Evolutionary conservation across 2,113 vertebrate species (phyloP).

Genomic region (Larimichthys crocea): DNA sequence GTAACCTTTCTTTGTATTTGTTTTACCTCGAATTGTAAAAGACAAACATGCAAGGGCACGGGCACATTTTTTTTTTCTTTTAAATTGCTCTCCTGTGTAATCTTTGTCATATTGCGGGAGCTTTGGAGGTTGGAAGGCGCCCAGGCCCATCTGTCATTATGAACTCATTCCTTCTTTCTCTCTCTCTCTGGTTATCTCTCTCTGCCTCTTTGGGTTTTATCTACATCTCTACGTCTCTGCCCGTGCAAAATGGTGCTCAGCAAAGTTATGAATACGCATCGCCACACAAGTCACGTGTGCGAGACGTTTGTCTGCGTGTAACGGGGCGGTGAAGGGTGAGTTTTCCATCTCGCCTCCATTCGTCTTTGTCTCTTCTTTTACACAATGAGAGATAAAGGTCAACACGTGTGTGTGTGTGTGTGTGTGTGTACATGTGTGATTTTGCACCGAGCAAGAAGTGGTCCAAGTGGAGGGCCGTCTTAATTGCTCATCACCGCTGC

Average conservation of each 20-base stretch:
- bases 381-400: slow-evolving; percentile 44
- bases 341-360: neutral
- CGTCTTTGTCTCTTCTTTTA: neutral
- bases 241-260: slow-evolving; percentile 3
- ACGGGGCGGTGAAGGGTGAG: slow-evolving; percentile 3
- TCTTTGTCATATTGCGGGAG: slow-evolving; percentile 62
- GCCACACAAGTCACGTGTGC: slow-evolving; percentile 7
- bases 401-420: neutral
- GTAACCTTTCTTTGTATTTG: slow-evolving; percentile 12
- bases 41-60: slow-evolving; percentile 12
- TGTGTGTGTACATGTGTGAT: neutral
- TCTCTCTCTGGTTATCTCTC: neutral
- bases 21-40: slow-evolving; percentile 8
- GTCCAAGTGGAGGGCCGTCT: slow-evolving; percentile 20
- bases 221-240: slow-evolving; percentile 35
- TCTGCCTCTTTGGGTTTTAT: slow-evolving; percentile 12
- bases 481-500: slow-evolving; percentile 41
- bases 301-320: slow-evolving; percentile 36
- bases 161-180: slow-evolving; percentile 46
- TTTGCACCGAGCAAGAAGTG: slow-evolving; percentile 24
- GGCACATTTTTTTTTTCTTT: slow-evolving; percentile 9
- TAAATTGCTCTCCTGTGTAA: slow-evolving; percentile 48
- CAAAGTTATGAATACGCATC: slow-evolving; percentile 28
- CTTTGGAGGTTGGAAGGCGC: slow-evolving; percentile 56
- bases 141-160: slow-evolving; percentile 72